These are phyloP conservation scores for Brachionus calyciflorus DNA, from an alignment of 1,140 invertebrate genomes.

Conservation along the genomic window DNA sequence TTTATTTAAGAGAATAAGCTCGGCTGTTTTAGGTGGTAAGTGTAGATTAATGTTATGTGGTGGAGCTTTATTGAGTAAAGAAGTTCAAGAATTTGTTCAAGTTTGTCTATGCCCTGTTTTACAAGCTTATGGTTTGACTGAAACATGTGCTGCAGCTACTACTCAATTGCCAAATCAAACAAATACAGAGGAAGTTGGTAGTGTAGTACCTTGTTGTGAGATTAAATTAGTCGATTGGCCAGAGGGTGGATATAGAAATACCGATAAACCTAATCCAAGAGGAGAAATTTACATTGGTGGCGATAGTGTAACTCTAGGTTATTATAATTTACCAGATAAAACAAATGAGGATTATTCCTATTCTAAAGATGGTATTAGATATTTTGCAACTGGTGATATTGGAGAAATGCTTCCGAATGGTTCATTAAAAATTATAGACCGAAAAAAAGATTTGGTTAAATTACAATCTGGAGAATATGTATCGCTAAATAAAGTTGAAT, in stretches of 20 bases:
- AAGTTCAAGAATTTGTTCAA: constrained; percentile 90
- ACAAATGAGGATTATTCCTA: constrained; percentile 16
- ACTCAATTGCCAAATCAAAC: constrained; percentile 76
- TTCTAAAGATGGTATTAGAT: constrained; percentile 69
- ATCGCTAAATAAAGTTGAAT: constrained; percentile 81
- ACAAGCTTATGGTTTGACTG: constrained; percentile 94
- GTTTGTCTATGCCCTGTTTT: constrained; percentile 81
- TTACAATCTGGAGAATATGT: constrained; percentile 95
- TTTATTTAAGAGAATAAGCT: constrained; percentile 22
- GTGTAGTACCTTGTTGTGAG: constrained; percentile 79
- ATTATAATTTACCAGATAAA: constrained; percentile 85
- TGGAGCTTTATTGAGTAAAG: constrained; percentile 86
- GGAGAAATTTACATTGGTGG: constrained; percentile 90
- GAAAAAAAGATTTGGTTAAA: constrained; percentile 97
- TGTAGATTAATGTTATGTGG: constrained; percentile 82
- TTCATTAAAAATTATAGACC: constrained; percentile 72
- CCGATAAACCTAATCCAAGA: constrained; percentile 82
- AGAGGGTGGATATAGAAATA: constrained; percentile 84
- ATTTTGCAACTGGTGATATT: constrained; percentile 95
- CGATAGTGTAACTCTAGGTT: constrained; percentile 82
- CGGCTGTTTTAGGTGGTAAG: constrained; percentile 71
- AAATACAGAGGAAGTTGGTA: constrained; percentile 79
- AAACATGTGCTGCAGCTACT: constrained; percentile 87
- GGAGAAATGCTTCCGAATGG: constrained; percentile 87
- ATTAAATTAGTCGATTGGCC: constrained; percentile 87